Conservation (phyloP, 1,140 invertebrate species). For the Neotoxoptera formosana region DNA sequence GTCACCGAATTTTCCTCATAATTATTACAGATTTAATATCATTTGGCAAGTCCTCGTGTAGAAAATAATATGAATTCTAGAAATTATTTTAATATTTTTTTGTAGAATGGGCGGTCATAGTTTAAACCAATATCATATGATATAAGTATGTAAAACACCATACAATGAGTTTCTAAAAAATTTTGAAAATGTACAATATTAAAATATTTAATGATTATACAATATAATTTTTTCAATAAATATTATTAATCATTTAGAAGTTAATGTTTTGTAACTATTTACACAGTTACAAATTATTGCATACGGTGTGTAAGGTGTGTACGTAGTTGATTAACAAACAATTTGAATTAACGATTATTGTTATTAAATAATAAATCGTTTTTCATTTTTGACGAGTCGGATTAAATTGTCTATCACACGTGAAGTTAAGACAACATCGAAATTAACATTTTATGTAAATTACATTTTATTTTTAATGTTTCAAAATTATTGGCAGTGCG, state of each 20-base stretch:
- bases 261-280: not conserved
- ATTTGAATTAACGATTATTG: not conserved
- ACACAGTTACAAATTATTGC: not conserved
- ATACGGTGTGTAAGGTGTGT: not conserved
- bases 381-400: not conserved
- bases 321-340: not conserved
- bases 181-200: not conserved
- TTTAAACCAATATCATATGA: not conserved
- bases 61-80: not conserved
- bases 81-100: not conserved
- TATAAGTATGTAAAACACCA: not conserved
- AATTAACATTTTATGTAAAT: not conserved
- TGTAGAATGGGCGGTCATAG: rapidly evolving
- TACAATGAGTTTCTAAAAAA: not conserved
- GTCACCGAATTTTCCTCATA: not conserved
- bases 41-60: not conserved
- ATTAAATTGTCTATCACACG: not conserved
- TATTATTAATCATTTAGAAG: not conserved
- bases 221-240: not conserved
- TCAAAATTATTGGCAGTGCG: not conserved
- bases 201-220: not conserved
- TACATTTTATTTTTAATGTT: not conserved
- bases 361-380: not conserved
- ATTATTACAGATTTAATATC: not conserved
- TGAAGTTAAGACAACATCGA: not conserved